Evolutionary conservation across 2,888 invertebrate species (phyloP).

Genomic region (Parnassius smintheus): DNA sequence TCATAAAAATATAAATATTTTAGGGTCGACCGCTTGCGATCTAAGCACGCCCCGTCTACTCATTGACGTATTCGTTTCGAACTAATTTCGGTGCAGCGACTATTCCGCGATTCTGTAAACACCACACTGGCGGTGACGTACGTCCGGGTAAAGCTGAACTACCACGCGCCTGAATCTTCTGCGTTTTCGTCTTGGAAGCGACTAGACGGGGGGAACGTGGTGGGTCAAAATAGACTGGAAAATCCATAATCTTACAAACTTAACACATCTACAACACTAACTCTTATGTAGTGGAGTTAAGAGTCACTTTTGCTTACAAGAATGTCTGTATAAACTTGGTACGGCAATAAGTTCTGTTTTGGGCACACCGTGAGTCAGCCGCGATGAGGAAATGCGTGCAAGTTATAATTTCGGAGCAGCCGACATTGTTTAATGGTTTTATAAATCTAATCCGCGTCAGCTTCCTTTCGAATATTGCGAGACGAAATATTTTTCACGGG

Average conservation of each 20-base stretch:
- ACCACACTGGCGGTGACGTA: conserved; percentile 58
- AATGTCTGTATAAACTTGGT: conserved; percentile 42
- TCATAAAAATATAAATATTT: conserved; percentile 76
- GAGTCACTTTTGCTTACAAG: conserved; percentile 36
- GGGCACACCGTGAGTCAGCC: conserved; percentile 72
- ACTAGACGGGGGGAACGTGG: conserved; percentile 43
- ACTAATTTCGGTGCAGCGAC: conserved; percentile 79
- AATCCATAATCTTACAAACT: conserved; percentile 44
- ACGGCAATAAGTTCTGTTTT: conserved; percentile 77
- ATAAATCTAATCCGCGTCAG: conserved; percentile 58
- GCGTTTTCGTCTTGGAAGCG: conserved; percentile 37
- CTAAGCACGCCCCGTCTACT: conserved; percentile 58
- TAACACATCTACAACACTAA: conserved; percentile 32
- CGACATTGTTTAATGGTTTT: conserved; percentile 73
- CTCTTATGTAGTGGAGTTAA: conserved; percentile 32
- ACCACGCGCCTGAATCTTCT: conserved; percentile 40
- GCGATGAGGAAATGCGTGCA: conserved; percentile 78
- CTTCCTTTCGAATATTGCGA: conserved; percentile 44
- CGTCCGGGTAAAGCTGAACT: conserved; percentile 54
- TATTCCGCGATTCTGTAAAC: conserved; percentile 80
- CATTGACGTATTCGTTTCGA: conserved; percentile 78
- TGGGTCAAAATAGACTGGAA: conserved; percentile 49
- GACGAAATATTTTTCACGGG: conserved; percentile 18
- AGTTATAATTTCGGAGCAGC: conserved; percentile 74
- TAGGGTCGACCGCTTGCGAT: conserved; percentile 63